Percentiles rank a stretch among this genome's conserved stretches.
Evolutionary conservation across 92 coral and sea anemone species (phyloP).

Genomic region (Paramuricea clavata): DNA sequence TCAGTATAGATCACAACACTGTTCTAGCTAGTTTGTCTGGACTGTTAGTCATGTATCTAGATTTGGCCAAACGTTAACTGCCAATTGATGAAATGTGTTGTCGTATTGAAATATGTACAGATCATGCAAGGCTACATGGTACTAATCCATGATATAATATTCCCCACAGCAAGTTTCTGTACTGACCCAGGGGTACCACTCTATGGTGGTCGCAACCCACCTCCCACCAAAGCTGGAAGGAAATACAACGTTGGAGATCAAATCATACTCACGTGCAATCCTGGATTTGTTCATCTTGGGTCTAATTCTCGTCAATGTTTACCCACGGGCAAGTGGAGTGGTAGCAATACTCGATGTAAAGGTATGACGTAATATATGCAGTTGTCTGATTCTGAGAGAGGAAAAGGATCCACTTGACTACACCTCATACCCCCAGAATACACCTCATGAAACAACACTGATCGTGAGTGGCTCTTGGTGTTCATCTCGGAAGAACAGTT

Average conservation of each 20-base stretch:
- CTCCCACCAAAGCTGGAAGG: slow-evolving; percentile 67
- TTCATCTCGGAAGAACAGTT: too few species aligned
- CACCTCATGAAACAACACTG: too few species aligned
- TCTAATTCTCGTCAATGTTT: slow-evolving; percentile 63
- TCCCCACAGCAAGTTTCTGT: slow-evolving; percentile 62
- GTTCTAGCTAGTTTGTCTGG: too few species aligned
- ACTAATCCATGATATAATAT: not conserved
- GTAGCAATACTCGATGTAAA: slow-evolving; percentile 58
- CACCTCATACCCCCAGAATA: too few species aligned
- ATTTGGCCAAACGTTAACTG: too few species aligned
- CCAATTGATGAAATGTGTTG: too few species aligned
- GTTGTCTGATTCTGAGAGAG: not conserved
- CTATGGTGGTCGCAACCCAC: slow-evolving; percentile 81
- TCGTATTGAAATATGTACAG: not conserved
- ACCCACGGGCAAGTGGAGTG: slow-evolving; percentile 83
- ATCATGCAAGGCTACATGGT: not conserved
- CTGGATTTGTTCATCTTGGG: slow-evolving; percentile 75
- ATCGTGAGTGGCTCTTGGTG: too few species aligned
- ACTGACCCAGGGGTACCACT: slow-evolving; percentile 87
- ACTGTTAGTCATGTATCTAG: too few species aligned
- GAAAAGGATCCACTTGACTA: too few species aligned
- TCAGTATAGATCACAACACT: too few species aligned
- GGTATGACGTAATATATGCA: slow-evolving; percentile 42
- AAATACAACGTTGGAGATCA: slow-evolving; percentile 70
- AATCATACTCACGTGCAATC: slow-evolving; percentile 82